These are phyloP conservation scores for Drosophila quinaria DNA, from an alignment of 2,888 invertebrate genomes.

Conservation along the genomic window DNA sequence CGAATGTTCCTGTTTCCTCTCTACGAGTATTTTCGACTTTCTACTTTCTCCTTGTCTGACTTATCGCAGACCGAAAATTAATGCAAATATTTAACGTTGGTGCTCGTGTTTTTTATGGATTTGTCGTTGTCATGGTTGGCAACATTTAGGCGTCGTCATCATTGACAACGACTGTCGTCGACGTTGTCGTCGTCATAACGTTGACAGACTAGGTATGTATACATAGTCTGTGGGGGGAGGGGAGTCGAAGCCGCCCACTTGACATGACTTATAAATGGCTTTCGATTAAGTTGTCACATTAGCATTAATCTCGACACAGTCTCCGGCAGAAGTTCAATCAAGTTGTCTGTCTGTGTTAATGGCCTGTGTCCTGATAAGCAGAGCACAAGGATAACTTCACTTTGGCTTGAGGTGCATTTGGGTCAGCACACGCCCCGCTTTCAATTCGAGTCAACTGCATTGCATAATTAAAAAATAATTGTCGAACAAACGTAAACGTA, in stretches of 20 bases:
- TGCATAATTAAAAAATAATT: constrained; percentile 71
- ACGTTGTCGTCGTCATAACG: constrained; percentile 55
- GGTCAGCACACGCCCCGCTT: constrained; percentile 23
- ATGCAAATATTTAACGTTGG: constrained; percentile 77
- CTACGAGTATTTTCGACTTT: background rate
- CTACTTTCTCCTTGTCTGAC: constrained; percentile 24
- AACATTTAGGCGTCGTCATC: constrained; percentile 63
- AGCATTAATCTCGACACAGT: constrained; percentile 72
- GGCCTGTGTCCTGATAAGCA: constrained; percentile 64
- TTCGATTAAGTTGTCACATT: constrained; percentile 81
- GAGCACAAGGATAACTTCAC: constrained; percentile 25
- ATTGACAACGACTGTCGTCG: constrained; percentile 46
- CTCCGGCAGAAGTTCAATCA: constrained; percentile 64
- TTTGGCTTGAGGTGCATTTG: constrained; percentile 43
- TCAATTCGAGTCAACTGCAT: background rate
- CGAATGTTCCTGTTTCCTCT: constrained; percentile 47
- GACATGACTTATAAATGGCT: constrained; percentile 81
- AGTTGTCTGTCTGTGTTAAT: constrained; percentile 73
- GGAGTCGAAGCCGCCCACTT: constrained; percentile 47
- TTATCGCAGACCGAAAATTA: constrained; percentile 60
- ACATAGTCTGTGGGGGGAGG: background rate
- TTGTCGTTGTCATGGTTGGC: constrained; percentile 69
- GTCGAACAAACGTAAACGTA: constrained; percentile 17
- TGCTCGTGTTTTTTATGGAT: constrained; percentile 65
- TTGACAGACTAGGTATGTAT: constrained; percentile 24